Conservation (phyloP, 2,888 invertebrate species). For the Cheilosia soror region DNA sequence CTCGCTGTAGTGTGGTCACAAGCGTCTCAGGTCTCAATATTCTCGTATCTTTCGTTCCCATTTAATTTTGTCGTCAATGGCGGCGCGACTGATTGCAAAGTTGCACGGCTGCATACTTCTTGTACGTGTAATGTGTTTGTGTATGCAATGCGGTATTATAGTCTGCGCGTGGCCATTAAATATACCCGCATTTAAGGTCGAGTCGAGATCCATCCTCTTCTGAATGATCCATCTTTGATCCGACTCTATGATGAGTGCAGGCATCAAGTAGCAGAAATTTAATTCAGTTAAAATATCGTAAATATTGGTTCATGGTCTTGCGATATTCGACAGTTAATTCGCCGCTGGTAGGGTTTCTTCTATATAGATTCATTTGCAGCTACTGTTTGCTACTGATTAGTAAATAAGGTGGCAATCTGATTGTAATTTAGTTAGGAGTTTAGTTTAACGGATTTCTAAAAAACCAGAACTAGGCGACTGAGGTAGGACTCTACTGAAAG, state of each 20-base stretch:
- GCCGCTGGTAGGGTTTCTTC: neutral
- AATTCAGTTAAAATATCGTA: constrained; percentile 37
- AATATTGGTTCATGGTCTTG: constrained; percentile 23
- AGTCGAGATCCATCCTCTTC: neutral
- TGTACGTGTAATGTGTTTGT: neutral
- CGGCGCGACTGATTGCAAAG: constrained; percentile 55
- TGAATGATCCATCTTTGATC: neutral
- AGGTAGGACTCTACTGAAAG: too few relatives aligned
- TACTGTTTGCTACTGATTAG: constrained; percentile 28
- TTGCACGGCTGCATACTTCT: constrained; percentile 3
- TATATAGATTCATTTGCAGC: constrained; percentile 3
- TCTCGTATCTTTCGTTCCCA: constrained; percentile 55
- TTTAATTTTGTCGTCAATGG: constrained; percentile 72
- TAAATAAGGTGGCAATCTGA: neutral
- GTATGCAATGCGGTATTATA: neutral
- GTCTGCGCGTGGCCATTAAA: constrained; percentile 39
- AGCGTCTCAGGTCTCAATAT: constrained; percentile 43
- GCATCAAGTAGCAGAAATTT: constrained; percentile 12
- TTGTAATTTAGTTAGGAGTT: neutral
- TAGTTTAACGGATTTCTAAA: too few relatives aligned
- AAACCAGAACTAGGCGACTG: too few relatives aligned
- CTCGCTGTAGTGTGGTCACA: constrained; percentile 16
- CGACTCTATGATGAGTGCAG: neutral
- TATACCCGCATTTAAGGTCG: constrained; percentile 29
- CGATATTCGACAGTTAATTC: neutral